Percentiles rank a stretch among this genome's conserved stretches.
phyloP scores from a whole-genome alignment of 2,113 vertebrate genomes.

The Sula dactylatra region DNA sequence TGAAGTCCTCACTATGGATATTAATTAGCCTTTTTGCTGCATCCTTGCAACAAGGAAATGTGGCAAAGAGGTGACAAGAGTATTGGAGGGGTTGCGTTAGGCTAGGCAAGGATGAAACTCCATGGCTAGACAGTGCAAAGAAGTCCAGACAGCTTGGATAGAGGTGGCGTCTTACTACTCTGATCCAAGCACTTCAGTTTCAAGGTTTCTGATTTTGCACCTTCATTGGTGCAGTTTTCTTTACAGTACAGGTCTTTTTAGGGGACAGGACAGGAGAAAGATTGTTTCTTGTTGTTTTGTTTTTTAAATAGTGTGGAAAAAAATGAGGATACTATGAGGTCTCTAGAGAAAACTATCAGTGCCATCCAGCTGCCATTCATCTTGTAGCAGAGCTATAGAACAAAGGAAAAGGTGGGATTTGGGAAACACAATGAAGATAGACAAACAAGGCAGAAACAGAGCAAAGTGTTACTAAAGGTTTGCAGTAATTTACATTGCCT shows the following conservation, averaged over 20 bases:
- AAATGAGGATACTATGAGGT: neutral
- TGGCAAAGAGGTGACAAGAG: neutral
- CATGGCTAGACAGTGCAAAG: neutral
- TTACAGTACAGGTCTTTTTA: neutral
- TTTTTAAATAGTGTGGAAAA: neutral
- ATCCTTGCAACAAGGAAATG: neutral
- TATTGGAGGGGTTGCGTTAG: neutral
- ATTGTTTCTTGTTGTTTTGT: neutral
- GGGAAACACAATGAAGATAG: neutral
- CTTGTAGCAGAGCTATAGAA: neutral
- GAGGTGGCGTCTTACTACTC: neutral
- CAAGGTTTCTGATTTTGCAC: neutral
- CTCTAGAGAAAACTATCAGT: neutral
- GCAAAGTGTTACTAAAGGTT: neutral
- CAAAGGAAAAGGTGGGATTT: neutral
- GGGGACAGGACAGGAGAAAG: neutral
- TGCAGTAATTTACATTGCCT: neutral
- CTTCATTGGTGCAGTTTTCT: neutral
- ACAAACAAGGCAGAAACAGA: neutral
- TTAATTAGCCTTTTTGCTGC: neutral
- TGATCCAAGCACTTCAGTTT: neutral
- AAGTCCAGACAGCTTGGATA: neutral
- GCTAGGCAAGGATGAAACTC: neutral
- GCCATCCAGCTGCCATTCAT: neutral
- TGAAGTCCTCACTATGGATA: neutral